Conservation (phyloP, 1,140 invertebrate species). For the Diachasmimorpha longicaudata region DNA sequence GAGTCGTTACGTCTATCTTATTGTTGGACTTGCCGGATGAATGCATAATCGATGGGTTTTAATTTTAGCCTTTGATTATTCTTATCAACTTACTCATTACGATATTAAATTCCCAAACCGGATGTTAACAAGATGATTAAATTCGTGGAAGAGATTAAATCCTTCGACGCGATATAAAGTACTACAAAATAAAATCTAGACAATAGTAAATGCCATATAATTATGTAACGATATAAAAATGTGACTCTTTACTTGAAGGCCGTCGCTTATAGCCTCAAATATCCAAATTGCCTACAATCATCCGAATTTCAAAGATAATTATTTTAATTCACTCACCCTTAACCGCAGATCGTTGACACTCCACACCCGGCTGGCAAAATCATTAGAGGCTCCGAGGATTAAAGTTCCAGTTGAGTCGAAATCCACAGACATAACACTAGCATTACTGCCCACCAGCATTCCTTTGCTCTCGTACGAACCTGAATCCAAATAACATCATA, state of each 20-base stretch:
- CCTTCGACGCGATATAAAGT: too few species aligned
- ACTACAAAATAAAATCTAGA: too few species aligned
- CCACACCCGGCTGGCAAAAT: constrained; percentile 95
- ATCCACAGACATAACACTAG: constrained; percentile 92
- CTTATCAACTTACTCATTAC: background rate
- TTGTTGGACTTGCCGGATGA: background rate
- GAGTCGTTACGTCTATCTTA: background rate
- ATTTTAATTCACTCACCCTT: constrained; percentile 73
- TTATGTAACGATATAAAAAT: too few species aligned
- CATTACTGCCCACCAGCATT: constrained; percentile 87
- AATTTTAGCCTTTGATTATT: background rate
- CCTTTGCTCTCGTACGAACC: constrained; percentile 75
- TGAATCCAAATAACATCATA: constrained; percentile 53
- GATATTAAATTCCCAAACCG: background rate
- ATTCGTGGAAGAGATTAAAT: too few species aligned
- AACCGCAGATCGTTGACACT: constrained; percentile 86
- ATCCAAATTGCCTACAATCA: too few species aligned
- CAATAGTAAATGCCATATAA: too few species aligned
- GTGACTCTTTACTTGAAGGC: too few species aligned
- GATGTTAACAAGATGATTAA: too few species aligned
- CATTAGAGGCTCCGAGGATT: constrained; percentile 90
- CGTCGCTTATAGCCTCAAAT: too few species aligned
- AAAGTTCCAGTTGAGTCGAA: constrained; percentile 89
- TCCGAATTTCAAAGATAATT: background rate
- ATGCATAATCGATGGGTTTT: background rate